Evolutionary conservation across 2,888 invertebrate species (phyloP).

Genomic region (Dioctria rufipes): DNA sequence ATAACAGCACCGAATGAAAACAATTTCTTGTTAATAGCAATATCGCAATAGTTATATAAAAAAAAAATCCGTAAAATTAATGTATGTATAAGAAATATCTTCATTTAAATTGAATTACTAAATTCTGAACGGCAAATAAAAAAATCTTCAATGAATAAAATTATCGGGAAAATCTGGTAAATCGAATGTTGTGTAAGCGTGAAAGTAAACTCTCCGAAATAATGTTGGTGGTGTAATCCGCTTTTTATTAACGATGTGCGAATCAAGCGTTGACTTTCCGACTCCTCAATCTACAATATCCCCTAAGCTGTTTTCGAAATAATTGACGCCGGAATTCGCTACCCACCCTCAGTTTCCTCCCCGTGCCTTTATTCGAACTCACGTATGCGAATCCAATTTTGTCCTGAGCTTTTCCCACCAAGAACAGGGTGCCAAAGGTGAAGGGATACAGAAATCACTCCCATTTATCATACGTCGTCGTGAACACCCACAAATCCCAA

Average conservation of each 20-base stretch:
- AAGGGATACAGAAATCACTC: slow-evolving; percentile 34
- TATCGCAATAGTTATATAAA: too few relatives aligned
- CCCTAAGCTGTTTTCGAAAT: neutral
- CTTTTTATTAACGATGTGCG: slow-evolving; percentile 52
- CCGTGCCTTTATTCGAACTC: neutral
- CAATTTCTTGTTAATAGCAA: too few relatives aligned
- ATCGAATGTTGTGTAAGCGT: slow-evolving; percentile 44
- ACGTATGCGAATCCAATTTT: neutral
- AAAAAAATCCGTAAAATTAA: too few relatives aligned
- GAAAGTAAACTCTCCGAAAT: slow-evolving; percentile 12
- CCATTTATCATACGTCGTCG: slow-evolving; percentile 53
- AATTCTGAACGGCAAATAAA: neutral
- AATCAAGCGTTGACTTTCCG: slow-evolving; percentile 51
- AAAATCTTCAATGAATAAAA: slow-evolving; percentile 35
- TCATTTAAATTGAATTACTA: too few relatives aligned
- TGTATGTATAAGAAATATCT: too few relatives aligned
- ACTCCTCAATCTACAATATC: slow-evolving; percentile 22
- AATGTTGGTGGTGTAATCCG: slow-evolving; percentile 44
- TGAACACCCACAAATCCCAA: slow-evolving; percentile 61
- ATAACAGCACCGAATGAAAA: too few relatives aligned
- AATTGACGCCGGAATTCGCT: neutral
- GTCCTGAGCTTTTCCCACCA: neutral
- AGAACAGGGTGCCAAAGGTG: neutral
- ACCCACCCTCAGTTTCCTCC: neutral
- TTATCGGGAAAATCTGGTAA: slow-evolving; percentile 38